A percentile compares a stretch with the other conserved stretches of the same genome.
phyloP scores from a whole-genome alignment of 2,797 vertebrate genomes.

The Alosa sapidissima region DNA sequence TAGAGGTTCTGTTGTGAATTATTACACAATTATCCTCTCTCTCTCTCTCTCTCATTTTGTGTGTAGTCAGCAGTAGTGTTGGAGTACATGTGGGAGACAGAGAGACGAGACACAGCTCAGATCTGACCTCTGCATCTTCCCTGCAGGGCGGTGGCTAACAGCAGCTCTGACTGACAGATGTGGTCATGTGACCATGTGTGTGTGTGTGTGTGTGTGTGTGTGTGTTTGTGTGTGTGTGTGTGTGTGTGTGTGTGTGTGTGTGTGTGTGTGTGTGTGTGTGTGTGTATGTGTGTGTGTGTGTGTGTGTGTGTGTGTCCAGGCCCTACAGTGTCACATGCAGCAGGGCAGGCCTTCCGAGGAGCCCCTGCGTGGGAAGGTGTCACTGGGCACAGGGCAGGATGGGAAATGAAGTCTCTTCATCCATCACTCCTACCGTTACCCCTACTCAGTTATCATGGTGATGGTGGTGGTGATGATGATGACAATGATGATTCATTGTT shows the following conservation, averaged over 20 bases:
- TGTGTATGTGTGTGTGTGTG: too few species aligned
- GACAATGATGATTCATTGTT: not conserved
- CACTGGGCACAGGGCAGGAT: not conserved
- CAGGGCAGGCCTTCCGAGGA: not conserved
- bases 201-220: not conserved
- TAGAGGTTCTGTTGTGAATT: too few species aligned
- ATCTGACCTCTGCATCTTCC: not conserved
- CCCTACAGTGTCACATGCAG: not conserved
- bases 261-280: conserved; percentile 2
- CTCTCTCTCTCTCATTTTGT: not conserved
- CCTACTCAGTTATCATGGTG: not conserved
- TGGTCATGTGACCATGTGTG: not conserved
- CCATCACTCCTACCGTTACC: not conserved
- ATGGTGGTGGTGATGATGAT: not conserved
- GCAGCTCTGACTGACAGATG: not conserved
- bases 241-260: not conserved
- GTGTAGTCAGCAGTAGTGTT: conserved; percentile 15
- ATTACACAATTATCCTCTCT: not conserved
- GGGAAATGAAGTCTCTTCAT: not conserved
- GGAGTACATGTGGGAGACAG: not conserved
- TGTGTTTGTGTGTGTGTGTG: not conserved
- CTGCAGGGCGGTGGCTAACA: not conserved
- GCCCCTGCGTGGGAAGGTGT: not conserved
- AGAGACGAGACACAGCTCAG: not conserved
- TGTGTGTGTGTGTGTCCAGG: not conserved